phyloP scores from a whole-genome alignment of 1,140 invertebrate species.

The Nephila pilipes region DNA sequence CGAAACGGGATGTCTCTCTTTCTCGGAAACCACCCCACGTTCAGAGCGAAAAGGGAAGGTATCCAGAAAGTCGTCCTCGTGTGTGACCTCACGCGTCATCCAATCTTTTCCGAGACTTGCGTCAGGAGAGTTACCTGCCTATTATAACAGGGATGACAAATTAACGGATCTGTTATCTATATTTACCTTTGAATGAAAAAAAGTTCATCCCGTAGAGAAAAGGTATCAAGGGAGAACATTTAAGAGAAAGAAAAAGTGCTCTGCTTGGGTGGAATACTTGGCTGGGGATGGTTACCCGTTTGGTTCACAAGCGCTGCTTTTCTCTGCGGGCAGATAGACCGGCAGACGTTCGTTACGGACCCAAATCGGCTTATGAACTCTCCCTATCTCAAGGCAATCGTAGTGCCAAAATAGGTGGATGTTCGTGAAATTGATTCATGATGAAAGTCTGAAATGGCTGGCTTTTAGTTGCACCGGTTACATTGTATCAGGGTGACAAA shows the following conservation, averaged over 20 bases:
- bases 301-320: too few species aligned
- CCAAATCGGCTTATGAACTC: too few species aligned
- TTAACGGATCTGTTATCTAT: conserved; percentile 22
- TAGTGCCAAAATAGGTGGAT: too few species aligned
- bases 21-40: not conserved
- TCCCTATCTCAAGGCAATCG: too few species aligned
- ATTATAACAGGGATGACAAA: not conserved
- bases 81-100: conserved; percentile 20
- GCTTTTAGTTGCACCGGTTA: too few species aligned
- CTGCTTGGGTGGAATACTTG: not conserved
- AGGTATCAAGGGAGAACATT: not conserved
- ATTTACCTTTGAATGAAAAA: not conserved
- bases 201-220: not conserved
- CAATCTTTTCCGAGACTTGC: not conserved
- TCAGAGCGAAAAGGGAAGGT: not conserved
- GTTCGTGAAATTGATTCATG: too few species aligned
- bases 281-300: too few species aligned
- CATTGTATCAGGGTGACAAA: too few species aligned
- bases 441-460: too few species aligned
- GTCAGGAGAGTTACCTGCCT: conserved; percentile 36
- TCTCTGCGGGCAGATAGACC: too few species aligned
- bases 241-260: not conserved
- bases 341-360: too few species aligned
- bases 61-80: conserved; percentile 28
- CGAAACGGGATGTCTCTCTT: conserved; percentile 12